Evolutionary conservation across 1,140 invertebrate species (phyloP).

Genomic region (Holcopasites calliopsidis): DNA sequence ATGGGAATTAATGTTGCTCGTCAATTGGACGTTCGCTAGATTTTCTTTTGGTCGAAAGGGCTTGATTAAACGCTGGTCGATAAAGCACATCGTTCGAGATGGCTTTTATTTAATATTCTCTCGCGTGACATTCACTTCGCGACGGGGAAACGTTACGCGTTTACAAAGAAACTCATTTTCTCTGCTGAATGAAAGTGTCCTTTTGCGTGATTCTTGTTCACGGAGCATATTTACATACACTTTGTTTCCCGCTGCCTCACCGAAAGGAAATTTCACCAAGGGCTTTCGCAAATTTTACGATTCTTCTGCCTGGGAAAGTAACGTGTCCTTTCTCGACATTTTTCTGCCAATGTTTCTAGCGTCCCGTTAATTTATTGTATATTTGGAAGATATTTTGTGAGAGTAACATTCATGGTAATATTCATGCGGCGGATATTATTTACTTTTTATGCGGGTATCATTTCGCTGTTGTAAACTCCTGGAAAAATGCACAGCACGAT

Average conservation of each 20-base stretch:
- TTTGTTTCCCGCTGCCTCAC: too few species aligned
- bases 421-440: neutral
- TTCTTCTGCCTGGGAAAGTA: too few species aligned
- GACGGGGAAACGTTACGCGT: neutral
- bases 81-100: constrained; percentile 3
- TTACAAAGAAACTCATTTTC: constrained; percentile 15
- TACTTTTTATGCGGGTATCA: too few species aligned
- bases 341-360: too few species aligned
- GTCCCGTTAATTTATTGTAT: too few species aligned
- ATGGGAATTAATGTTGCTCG: neutral
- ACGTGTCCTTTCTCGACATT: neutral
- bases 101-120: constrained; percentile 11
- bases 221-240: too few species aligned
- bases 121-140: neutral
- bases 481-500: too few species aligned
- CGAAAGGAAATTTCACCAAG: neutral
- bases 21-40: neutral
- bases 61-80: constrained; percentile 11
- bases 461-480: too few species aligned
- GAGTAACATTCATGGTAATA: neutral
- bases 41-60: neutral
- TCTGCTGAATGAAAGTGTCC: neutral
- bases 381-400: too few species aligned
- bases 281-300: neutral
- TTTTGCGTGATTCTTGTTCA: neutral